Evolutionary conservation across 2,888 invertebrate species (phyloP), one percentile per base, ranked within the genome.

Genomic region (Cerastis rubricosa): DNA sequence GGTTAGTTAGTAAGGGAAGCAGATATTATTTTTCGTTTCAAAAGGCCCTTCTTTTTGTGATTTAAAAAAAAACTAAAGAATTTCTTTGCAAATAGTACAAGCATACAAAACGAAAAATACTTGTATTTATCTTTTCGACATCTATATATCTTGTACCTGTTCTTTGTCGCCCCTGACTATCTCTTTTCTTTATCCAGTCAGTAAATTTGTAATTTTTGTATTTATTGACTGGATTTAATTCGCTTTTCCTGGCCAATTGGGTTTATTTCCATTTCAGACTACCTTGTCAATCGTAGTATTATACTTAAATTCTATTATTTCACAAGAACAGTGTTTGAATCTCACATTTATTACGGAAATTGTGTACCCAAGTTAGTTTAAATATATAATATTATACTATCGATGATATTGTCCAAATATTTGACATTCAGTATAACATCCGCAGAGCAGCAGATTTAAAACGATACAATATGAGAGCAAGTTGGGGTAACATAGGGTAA

Each of bases 331-430:
- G 35, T 35, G 35, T 1, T 35, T 35, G 35, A 35, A 35, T 35
- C 35, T 35, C 35, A 35, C 35, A 35, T 2, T 1, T 35, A 35
- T 35, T 35, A 35, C 35, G 35, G 35, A 35, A 35, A 35, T 35
- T 35, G 35, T 35, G 35, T 35, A 35, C 35, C 35, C 35, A 35
- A 1, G 35, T 35, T n/a, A 35, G 7, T 12, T 11, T 29, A 47
- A 22, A 68, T 59, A 25, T 25, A 64, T 74, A 47, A 71, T 84
- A 78, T 71, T 54, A 64, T 64, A 49, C 14, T 47, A 69, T 65
- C 19, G 69, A 69, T 63, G 29, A 63, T 69, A 69, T 66, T 65
- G 71, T 64, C 71, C 73, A 77, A 83, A 85, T 85, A 82, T 85
- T 83, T 81, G 76, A 47, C 47, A 71, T 63, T 71, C 43, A 51